Evolutionary conservation across 2,888 invertebrate species (phyloP), one percentile per base, ranked within the genome.

Genomic region (Boloria selene): DNA sequence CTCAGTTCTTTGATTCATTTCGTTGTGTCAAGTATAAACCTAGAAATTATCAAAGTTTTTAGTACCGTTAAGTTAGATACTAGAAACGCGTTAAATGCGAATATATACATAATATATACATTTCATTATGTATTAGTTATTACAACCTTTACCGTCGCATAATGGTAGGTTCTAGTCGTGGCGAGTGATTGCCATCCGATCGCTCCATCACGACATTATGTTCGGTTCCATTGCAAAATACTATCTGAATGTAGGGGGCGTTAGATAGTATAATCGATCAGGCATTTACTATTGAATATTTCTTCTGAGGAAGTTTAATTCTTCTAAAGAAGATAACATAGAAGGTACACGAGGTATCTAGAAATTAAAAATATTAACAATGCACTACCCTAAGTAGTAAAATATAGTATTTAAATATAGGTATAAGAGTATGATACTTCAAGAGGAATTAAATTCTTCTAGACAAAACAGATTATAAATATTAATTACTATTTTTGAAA

Each of bases 121-220:
- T 65, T 47, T 55, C 16, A 73, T 73, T 77, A 61, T 70, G 69
- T 45, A 73, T 76, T n/a, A n/a, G n/a, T n/a, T n/a, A n/a, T n/a
- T 74, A 79, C 79, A 81, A 82, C 83, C 82, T 84, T 83, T 83
- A 77, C 31, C 70, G 74, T 74, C 75, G 75, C 74, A 73, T 85
- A 84, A 80, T 79, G 75, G 80, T 80, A 82, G 80, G 79, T 80
- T 68, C 65, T 69, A 83, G 79, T 89, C 89, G 90, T 88, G 89
- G 86, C 86, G 83, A 79, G 80, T 86, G 88, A 88, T 88, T 88
- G 86, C 87, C 82, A 86, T 85, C 81, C 81, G 82, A 84, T 81
- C 80, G 80, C 73, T 75, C 76, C 80, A 80, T 88, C 90, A 91
- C 90, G 88, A 88, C 78, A 72, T 71, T 69, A 72, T 77, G 76